Evolutionary conservation across 2,113 vertebrate species (phyloP).

Genomic region (Centropristis striata): DNA sequence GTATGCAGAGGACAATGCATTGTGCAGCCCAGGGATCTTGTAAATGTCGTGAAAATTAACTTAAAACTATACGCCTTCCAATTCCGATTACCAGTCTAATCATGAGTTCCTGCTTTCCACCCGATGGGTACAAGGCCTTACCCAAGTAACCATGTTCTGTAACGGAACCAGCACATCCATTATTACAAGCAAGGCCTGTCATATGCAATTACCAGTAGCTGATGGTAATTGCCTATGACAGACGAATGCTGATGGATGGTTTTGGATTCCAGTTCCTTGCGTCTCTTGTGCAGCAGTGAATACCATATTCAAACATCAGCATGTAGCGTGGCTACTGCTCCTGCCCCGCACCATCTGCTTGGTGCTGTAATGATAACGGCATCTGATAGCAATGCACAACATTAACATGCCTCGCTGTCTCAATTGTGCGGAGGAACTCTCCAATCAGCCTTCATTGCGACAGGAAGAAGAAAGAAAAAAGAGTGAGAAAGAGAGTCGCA

Average conservation of each 20-base stretch:
- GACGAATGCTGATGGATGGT: slow-evolving; percentile 60
- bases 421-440: slow-evolving; percentile 1
- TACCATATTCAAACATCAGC: slow-evolving; percentile 38
- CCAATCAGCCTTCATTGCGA: slow-evolving; percentile 1
- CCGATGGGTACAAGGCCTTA: slow-evolving; percentile 30
- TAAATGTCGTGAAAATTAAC: slow-evolving; percentile 66
- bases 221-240: slow-evolving; percentile 58
- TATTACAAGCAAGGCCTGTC: slow-evolving; percentile 52
- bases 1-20: slow-evolving; percentile 26
- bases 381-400: slow-evolving; percentile 24
- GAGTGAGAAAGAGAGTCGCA: background rate
- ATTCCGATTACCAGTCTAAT: slow-evolving; percentile 55
- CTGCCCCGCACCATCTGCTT: slow-evolving; percentile 52
- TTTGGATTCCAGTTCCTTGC: slow-evolving; percentile 48
- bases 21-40: slow-evolving; percentile 23
- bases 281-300: slow-evolving; percentile 16
- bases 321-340: slow-evolving; percentile 34
- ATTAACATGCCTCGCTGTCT: slow-evolving; percentile 37
- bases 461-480: background rate
- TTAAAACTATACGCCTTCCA: slow-evolving; percentile 29
- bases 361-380: slow-evolving; percentile 36
- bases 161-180: slow-evolving; percentile 51
- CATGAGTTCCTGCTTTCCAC: slow-evolving; percentile 42
- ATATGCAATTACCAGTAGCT: slow-evolving; percentile 51
- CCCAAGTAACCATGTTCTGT: slow-evolving; percentile 36